Percentiles rank a stretch among this genome's conserved stretches.
These are phyloP conservation scores for Chondrilla cf. caribensis DNA, from an alignment of 37 sponge, comb jelly and placozoan genomes.

Conservation along the genomic window DNA sequence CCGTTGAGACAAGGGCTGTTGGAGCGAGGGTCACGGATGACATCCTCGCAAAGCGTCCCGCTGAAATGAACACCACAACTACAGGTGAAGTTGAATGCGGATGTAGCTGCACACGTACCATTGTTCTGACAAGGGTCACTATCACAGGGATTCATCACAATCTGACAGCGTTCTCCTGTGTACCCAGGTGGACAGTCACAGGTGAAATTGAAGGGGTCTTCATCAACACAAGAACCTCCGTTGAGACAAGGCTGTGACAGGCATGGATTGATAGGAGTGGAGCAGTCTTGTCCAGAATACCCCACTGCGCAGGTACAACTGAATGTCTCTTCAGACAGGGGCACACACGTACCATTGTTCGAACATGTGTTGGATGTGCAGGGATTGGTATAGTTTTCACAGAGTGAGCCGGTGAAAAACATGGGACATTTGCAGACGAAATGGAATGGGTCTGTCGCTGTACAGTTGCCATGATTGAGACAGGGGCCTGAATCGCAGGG, in stretches of 20 bases:
- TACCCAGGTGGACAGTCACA: not conserved
- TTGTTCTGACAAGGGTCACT: not conserved
- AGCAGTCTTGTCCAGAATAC: constrained; percentile 53
- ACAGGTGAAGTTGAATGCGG: not conserved
- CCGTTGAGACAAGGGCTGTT: not conserved
- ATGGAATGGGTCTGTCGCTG: not conserved
- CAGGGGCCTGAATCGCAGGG: constrained; percentile 32
- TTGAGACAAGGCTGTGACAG: constrained; percentile 31
- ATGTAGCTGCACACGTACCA: not conserved
- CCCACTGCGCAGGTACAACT: constrained; percentile 32
- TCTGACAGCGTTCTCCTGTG: not conserved
- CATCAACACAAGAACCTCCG: constrained; percentile 44
- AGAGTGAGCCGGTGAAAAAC: not conserved
- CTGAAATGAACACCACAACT: not conserved
- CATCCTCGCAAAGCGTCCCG: not conserved
- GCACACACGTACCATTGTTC: constrained; percentile 5
- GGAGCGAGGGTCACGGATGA: not conserved
- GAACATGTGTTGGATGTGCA: constrained; percentile 4
- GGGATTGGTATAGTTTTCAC: not conserved
- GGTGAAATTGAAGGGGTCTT: not conserved
- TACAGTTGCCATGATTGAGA: constrained; percentile 35
- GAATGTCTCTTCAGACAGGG: not conserved
- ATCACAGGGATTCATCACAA: not conserved
- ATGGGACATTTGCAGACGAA: not conserved
- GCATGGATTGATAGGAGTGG: constrained; percentile 38